These are phyloP conservation scores for Charanyca ferruginea DNA, from an alignment of 2,888 invertebrate genomes.

Conservation along the genomic window DNA sequence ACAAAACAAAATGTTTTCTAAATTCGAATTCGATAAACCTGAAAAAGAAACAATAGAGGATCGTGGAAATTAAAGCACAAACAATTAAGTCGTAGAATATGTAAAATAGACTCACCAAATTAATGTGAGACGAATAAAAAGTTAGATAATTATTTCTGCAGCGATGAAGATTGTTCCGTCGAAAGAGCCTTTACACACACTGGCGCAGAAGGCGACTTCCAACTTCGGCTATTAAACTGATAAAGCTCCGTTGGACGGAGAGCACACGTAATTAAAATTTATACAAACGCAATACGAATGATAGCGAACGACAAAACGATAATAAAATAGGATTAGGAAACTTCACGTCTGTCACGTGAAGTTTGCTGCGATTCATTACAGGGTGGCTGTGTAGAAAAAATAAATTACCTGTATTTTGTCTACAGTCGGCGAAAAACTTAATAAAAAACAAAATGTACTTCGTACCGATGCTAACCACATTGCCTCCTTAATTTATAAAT, in stretches of 20 bases:
- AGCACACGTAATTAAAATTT: conserved; percentile 66
- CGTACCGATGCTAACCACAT: not conserved
- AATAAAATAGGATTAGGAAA: conserved; percentile 74
- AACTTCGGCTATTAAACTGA: conserved; percentile 78
- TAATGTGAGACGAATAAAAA: conserved; percentile 60
- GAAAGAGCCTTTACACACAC: conserved; percentile 90
- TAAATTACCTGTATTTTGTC: conserved; percentile 57
- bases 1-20: conserved; percentile 16
- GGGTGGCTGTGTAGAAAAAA: conserved; percentile 66
- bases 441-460: not conserved
- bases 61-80: conserved; percentile 8
- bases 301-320: conserved; percentile 71
- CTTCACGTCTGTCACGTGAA: conserved; percentile 75
- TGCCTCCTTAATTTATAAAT: not conserved
- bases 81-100: conserved; percentile 28
- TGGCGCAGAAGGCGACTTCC: conserved; percentile 89
- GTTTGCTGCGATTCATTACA: conserved; percentile 67
- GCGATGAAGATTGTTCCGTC: conserved; percentile 70
- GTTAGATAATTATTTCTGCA: conserved; percentile 44
- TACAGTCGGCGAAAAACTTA: not conserved
- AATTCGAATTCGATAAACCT: not conserved
- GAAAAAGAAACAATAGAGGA: conserved; percentile 29
- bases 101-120: conserved; percentile 73
- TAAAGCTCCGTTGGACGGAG: conserved; percentile 72
- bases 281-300: conserved; percentile 75